Conservation (phyloP, 2,888 invertebrate species). For the Lasioglossum morio region DNA sequence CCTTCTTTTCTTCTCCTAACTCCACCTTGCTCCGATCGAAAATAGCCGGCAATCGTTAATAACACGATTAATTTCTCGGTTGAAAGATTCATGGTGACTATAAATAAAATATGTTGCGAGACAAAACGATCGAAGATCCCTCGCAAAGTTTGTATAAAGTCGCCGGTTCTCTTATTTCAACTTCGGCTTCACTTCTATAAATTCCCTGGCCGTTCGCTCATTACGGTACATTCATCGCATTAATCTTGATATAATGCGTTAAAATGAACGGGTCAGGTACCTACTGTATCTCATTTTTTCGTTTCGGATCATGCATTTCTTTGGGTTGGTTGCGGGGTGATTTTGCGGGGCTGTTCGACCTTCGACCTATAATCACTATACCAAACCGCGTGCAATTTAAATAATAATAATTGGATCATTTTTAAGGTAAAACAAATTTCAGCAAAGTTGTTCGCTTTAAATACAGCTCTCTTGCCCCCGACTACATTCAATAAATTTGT, state of each 20-base stretch:
- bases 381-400: neutral
- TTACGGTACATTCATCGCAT: neutral
- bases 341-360: neutral
- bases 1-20: constrained; percentile 17
- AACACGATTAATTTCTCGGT: constrained; percentile 28
- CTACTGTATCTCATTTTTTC: neutral
- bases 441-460: neutral
- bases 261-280: neutral
- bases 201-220: neutral
- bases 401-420: neutral
- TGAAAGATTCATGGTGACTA: constrained; percentile 13
- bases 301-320: neutral
- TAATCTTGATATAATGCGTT: constrained; percentile 5
- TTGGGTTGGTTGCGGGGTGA: neutral
- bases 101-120: constrained; percentile 2
- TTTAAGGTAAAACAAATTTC: neutral
- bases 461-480: neutral
- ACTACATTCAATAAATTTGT: neutral
- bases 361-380: neutral
- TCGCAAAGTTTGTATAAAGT: neutral
- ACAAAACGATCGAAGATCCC: neutral
- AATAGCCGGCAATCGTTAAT: constrained; percentile 39
- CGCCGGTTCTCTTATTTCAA: neutral
- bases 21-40: neutral
- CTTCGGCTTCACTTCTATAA: neutral